Conservation (phyloP, 2,888 invertebrate species). For the Alentia gelatinosa region DNA sequence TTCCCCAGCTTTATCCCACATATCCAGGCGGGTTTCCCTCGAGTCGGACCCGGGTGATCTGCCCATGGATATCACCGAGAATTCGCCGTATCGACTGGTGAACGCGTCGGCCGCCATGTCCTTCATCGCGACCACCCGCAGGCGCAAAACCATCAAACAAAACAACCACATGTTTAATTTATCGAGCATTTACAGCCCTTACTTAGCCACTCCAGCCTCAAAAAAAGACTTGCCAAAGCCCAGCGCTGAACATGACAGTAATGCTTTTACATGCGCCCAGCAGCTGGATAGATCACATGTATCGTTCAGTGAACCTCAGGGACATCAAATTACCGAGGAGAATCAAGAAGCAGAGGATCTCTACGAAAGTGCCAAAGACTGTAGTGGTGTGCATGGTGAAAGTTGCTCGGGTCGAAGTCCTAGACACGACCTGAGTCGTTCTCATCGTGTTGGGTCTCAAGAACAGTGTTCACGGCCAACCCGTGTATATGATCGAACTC, state of each 20-base stretch:
- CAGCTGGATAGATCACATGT: background rate
- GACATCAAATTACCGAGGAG: background rate
- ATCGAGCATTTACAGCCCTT: background rate
- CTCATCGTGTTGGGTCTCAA: too few species aligned
- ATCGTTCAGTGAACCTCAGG: background rate
- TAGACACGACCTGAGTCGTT: too few species aligned
- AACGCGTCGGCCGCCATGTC: background rate
- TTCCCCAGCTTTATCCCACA: constrained; percentile 20
- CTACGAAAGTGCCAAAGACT: background rate
- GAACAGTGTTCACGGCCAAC: too few species aligned
- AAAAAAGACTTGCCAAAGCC: background rate
- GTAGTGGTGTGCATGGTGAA: background rate
- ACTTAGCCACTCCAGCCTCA: background rate
- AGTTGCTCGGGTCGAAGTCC: too few species aligned
- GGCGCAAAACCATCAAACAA: background rate
- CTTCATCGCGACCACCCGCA: background rate
- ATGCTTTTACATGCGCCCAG: background rate
- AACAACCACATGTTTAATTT: background rate
- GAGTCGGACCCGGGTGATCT: background rate
- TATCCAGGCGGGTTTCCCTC: background rate
- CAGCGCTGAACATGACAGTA: background rate
- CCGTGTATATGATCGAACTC: too few species aligned
- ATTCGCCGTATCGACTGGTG: background rate
- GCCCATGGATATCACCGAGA: background rate
- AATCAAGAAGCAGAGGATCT: background rate